Percentiles rank a stretch among this genome's conserved stretches.
phyloP scores from a whole-genome alignment of 2,797 vertebrate species.

The Numenius phaeopus region DNA sequence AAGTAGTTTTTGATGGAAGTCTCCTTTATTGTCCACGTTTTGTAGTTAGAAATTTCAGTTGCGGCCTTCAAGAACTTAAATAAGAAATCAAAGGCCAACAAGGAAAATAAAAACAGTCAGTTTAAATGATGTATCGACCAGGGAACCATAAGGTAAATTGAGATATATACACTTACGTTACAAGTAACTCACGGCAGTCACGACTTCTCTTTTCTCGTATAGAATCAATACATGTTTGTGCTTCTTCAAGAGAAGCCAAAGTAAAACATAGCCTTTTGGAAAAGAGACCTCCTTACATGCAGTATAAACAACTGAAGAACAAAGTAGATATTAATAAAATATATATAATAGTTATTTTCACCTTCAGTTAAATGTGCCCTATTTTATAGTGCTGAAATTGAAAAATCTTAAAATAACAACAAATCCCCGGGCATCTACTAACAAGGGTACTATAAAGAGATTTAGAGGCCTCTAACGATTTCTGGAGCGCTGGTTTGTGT shows the following conservation, averaged over 20 bases:
- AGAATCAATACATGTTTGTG: not conserved
- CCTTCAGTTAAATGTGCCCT: slow-evolving; percentile 51
- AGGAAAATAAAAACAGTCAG: slow-evolving; percentile 54
- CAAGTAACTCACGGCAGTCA: not conserved
- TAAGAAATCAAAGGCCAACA: slow-evolving; percentile 50
- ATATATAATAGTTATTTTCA: slow-evolving; percentile 35
- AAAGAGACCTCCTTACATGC: not conserved
- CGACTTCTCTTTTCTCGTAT: not conserved
- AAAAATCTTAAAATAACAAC: slow-evolving; percentile 61
- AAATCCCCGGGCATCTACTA: slow-evolving; percentile 49
- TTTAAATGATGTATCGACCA: slow-evolving; percentile 16
- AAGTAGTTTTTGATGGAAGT: not conserved
- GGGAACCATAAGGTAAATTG: slow-evolving; percentile 32
- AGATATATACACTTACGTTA: not conserved
- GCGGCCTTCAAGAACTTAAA: slow-evolving; percentile 41
- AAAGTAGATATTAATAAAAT: slow-evolving; percentile 41
- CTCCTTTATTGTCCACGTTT: not conserved
- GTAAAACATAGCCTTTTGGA: not conserved
- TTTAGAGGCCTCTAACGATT: slow-evolving; percentile 55
- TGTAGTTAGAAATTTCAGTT: not conserved
- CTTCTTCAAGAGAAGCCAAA: not conserved
- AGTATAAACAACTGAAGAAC: not conserved
- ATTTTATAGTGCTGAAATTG: slow-evolving; percentile 47
- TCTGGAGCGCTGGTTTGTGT: not conserved
- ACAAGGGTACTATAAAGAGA: slow-evolving; percentile 42